These are phyloP conservation scores for Lepidocyrtoides sp. DNA, from an alignment of 2,888 invertebrate genomes.

Conservation along the genomic window DNA sequence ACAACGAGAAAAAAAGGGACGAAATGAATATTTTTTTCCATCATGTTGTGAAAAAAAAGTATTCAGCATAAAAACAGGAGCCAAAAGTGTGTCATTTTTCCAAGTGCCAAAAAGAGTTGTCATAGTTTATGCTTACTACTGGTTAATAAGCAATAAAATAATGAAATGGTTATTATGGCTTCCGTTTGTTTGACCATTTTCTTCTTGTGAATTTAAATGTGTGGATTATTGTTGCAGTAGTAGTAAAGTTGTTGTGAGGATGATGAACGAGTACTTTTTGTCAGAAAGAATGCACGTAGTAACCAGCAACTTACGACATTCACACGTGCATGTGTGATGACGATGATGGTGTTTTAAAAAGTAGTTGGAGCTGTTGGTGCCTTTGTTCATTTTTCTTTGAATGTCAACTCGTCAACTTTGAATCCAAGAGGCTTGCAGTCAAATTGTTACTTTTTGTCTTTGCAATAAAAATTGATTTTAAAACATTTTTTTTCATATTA, in stretches of 20 bases:
- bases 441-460: not conserved
- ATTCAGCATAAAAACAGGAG: not conserved
- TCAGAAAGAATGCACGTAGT: too few species aligned
- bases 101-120: constrained; percentile 28
- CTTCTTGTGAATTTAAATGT: not conserved
- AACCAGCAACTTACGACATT: not conserved
- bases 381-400: not conserved
- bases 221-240: not conserved
- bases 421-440: too few species aligned
- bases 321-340: not conserved
- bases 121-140: constrained; percentile 39
- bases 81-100: constrained; percentile 52
- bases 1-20: too few species aligned
- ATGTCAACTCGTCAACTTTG: not conserved
- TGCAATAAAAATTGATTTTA: not conserved
- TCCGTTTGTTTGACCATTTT: constrained; percentile 28
- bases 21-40: too few species aligned
- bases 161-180: constrained; percentile 48
- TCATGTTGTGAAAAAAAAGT: not conserved
- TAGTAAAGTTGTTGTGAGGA: not conserved
- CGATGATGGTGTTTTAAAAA: not conserved
- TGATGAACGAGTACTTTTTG: too few species aligned
- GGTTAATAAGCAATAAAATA: constrained; percentile 10
- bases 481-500: not conserved
- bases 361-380: too few species aligned